These are phyloP conservation scores for Ailurus styani DNA, from an alignment of 2,113 vertebrate species.

Conservation along the genomic window DNA sequence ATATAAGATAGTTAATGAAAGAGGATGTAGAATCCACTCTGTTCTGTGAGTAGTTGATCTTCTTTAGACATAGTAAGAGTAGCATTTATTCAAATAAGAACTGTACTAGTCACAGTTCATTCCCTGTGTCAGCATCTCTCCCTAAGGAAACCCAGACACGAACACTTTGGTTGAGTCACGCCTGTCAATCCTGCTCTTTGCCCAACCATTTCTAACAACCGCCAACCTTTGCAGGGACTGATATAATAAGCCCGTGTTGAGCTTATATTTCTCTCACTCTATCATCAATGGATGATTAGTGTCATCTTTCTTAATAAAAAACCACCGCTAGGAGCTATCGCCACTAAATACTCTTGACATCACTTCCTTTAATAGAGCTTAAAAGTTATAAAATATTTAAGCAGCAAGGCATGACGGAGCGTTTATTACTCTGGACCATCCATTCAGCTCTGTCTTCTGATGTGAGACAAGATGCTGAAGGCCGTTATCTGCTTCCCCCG, in stretches of 20 bases:
- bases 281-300: constrained; percentile 34
- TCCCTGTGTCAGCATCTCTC: not conserved
- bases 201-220: not conserved
- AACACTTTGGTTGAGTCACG: not conserved
- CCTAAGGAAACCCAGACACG: not conserved
- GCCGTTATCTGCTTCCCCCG: not conserved
- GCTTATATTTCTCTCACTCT: constrained; percentile 10
- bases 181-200: not conserved
- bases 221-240: not conserved
- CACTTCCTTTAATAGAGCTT: constrained; percentile 60
- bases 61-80: not conserved
- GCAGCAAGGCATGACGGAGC: constrained; percentile 27
- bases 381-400: constrained; percentile 67
- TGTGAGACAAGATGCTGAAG: constrained; percentile 19
- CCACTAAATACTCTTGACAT: constrained; percentile 62
- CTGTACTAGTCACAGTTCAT: not conserved
- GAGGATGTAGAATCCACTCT: not conserved
- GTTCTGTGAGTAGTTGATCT: not conserved
- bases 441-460: not conserved
- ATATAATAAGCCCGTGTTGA: not conserved
- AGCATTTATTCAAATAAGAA: not conserved
- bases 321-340: constrained; percentile 38
- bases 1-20: not conserved
- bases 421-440: constrained; percentile 10
- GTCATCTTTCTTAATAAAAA: constrained; percentile 65